Evolutionary conservation across 2,888 invertebrate genomes (phyloP).

Genomic region (Idaea aversata): DNA sequence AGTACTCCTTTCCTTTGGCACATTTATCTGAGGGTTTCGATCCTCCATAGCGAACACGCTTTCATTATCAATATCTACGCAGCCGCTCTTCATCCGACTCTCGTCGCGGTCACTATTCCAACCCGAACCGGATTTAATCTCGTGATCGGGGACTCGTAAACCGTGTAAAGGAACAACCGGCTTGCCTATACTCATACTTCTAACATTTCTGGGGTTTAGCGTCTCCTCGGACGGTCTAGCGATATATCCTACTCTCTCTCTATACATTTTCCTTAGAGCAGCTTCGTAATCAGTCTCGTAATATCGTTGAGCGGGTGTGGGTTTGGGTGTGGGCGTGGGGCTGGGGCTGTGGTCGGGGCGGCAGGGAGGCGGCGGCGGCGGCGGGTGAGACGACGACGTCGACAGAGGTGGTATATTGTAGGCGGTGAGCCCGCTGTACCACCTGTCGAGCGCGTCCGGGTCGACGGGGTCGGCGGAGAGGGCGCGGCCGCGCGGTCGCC

Average conservation of each 20-base stretch:
- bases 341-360: neutral
- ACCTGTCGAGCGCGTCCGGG: too few species aligned
- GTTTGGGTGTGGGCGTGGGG: neutral
- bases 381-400: neutral
- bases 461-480: neutral
- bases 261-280: constrained; percentile 40
- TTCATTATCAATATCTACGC: constrained; percentile 23
- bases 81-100: constrained; percentile 17
- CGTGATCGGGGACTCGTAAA: neutral
- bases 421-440: too few species aligned
- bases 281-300: constrained; percentile 13
- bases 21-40: constrained; percentile 25
- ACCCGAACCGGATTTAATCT: neutral
- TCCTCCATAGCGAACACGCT: constrained; percentile 26
- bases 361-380: neutral
- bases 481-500: constrained; percentile 11
- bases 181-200: constrained; percentile 54
- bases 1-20: constrained; percentile 1
- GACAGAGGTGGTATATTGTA: too few species aligned
- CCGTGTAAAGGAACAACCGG: constrained; percentile 14
- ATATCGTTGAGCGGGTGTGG: constrained; percentile 31
- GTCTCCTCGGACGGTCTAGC: constrained; percentile 37
- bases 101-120: constrained; percentile 15
- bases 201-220: constrained; percentile 55
- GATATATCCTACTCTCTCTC: constrained; percentile 43